These are phyloP conservation scores for Drosophila subpulchrella DNA, from an alignment of 1,140 invertebrate species.

Conservation along the genomic window DNA sequence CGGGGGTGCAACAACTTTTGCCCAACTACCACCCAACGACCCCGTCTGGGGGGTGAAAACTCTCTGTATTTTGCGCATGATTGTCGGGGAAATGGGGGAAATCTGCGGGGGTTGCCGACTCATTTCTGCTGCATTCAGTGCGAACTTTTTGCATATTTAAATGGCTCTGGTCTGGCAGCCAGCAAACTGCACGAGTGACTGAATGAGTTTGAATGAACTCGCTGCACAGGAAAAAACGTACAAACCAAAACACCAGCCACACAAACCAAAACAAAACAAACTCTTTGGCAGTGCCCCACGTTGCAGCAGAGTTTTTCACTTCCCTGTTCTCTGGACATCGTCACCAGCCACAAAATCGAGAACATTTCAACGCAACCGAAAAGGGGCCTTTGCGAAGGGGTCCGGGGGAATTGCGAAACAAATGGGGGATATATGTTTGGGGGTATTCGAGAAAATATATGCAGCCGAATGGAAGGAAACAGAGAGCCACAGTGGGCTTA, in stretches of 20 bases:
- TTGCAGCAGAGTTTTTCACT: constrained; percentile 25
- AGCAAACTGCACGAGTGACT: constrained; percentile 69
- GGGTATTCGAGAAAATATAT: constrained; percentile 10
- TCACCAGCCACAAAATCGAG: constrained; percentile 47
- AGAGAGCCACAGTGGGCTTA: constrained; percentile 9
- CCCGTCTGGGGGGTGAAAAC: constrained; percentile 30
- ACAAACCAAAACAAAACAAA: constrained; percentile 14
- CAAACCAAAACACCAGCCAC: constrained; percentile 14
- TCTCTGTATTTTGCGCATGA: constrained; percentile 38
- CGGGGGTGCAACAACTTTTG: constrained; percentile 71
- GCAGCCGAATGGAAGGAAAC: constrained; percentile 14
- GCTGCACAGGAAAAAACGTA: constrained; percentile 40
- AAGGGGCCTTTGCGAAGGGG: constrained; percentile 22
- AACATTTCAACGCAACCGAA: constrained; percentile 65
- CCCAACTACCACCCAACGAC: constrained; percentile 7
- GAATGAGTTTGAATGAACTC: constrained; percentile 83
- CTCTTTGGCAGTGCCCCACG: constrained; percentile 27
- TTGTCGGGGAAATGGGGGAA: constrained; percentile 18
- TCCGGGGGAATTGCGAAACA: constrained; percentile 7
- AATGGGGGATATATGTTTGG: constrained; percentile 9
- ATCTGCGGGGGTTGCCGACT: constrained; percentile 21
- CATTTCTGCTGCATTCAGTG: constrained; percentile 69
- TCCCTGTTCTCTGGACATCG: constrained; percentile 39
- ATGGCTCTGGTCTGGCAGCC: constrained; percentile 45
- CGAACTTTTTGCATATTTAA: constrained; percentile 81